phyloP scores from a whole-genome alignment of 2,113 vertebrate species.

The Microtus oregoni region DNA sequence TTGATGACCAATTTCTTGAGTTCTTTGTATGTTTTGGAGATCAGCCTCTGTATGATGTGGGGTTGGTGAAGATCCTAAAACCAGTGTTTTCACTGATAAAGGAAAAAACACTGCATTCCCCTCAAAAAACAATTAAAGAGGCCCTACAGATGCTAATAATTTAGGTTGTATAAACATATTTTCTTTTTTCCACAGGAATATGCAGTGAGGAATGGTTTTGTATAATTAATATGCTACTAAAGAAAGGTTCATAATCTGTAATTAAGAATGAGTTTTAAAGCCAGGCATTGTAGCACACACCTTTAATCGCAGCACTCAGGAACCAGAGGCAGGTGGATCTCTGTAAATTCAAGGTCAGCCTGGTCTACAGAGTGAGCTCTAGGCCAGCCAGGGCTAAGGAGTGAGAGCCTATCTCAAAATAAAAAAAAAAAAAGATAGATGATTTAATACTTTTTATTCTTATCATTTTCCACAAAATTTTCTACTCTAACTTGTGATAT shows the following conservation, averaged over 20 bases:
- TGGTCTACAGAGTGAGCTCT: background rate
- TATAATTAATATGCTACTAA: background rate
- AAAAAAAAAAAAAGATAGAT: background rate
- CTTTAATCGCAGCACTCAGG: too few species aligned
- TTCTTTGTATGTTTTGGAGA: too few species aligned
- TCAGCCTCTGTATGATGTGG: too few species aligned
- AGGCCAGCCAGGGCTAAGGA: background rate
- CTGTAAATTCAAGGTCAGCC: background rate
- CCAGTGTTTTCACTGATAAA: constrained; percentile 30
- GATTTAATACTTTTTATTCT: background rate
- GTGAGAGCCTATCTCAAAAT: background rate
- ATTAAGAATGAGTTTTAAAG: constrained; percentile 43
- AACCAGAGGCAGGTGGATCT: background rate
- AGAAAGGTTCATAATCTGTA: constrained; percentile 42
- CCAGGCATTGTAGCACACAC: background rate
- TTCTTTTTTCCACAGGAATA: constrained; percentile 16
- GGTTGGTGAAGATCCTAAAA: background rate
- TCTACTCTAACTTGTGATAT: background rate
- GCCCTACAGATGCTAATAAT: background rate
- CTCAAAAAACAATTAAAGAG: constrained; percentile 15
- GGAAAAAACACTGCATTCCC: background rate
- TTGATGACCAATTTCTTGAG: too few species aligned
- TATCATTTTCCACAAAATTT: constrained; percentile 6
- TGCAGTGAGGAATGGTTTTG: constrained; percentile 24
- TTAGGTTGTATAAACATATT: constrained; percentile 19